Evolutionary conservation across 2,113 vertebrate genomes (phyloP), one percentile per base, ranked within the genome.

Genomic region (Baryphthengus martii): DNA sequence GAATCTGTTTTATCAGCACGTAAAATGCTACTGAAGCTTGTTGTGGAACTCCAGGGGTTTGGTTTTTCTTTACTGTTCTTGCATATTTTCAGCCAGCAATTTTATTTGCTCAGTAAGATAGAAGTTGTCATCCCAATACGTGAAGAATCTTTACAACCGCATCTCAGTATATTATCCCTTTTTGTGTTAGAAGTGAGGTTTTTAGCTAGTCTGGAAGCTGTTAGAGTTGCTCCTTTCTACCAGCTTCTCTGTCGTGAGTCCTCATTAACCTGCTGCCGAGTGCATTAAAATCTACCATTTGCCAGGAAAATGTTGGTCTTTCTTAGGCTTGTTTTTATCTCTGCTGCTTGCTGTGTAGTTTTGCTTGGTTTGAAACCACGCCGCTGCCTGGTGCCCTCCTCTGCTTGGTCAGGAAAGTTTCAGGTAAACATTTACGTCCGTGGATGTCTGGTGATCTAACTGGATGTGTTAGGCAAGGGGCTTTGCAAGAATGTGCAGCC

Each of bases 61-160:
- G n/a, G n/a, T n/a, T n/a, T n/a, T n/a, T n/a, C n/a, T 68, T 39
- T 33, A 26, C 40, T 40, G 17, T 56, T 37, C 56, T 81, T 74
- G 13, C 5, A 62, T 71, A 4, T 39, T 63, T 76, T 33, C 80
- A 92, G 72, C 68, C 71, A 95, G 82, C 63, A 77, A 71, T 83
- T 94, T 85, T 86, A 63, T 71, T 82, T 89, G 50, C 42, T 76
- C 56, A 33, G 80, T 2, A 52, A 96, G 94, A 94, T 85, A 67
- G 93, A 95, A 96, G 90, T 11, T 10, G 1, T 33, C n/a, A 7
- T 85, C 58, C 31, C 33, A 17, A 74, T 85, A 80, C 58, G 74
- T 49, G 82, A 95, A 87, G 96, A 58, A 81, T 65, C 88, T 63
- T 83, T 79, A 56, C 42, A 75, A 42, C 74, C 1, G 1, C 80